A percentile compares a stretch with the other conserved stretches of the same genome.
Conservation (phyloP, 1,140 invertebrate genomes). For the Drosophila saltans region DNA sequence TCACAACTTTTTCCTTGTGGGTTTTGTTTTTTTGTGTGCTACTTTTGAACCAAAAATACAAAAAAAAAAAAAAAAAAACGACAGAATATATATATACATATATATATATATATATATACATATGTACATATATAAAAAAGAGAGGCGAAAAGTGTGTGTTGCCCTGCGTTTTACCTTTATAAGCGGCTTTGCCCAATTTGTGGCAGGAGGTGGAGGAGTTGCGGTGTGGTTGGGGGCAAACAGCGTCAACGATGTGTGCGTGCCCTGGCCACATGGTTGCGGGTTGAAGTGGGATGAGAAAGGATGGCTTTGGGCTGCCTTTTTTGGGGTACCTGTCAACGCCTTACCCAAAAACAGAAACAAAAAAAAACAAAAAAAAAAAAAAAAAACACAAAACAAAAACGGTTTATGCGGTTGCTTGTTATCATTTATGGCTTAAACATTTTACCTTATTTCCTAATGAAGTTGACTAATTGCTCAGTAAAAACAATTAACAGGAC, state of each 20-base stretch:
- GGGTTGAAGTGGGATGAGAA: conserved; percentile 22
- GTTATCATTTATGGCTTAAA: conserved; percentile 81
- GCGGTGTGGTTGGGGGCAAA: conserved; percentile 6
- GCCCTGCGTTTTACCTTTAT: conserved; percentile 77
- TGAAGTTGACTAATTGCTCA: conserved; percentile 50
- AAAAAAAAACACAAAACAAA: conserved; percentile 5
- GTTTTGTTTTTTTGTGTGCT: conserved; percentile 70
- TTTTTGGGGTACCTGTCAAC: conserved; percentile 34
- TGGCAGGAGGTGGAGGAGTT: conserved; percentile 26
- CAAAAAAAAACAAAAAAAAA: background rate
- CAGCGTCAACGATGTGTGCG: conserved; percentile 27
- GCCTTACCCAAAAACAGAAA: conserved; percentile 10
- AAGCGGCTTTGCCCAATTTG: conserved; percentile 78
- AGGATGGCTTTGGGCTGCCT: background rate
- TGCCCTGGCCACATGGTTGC: conserved; percentile 45
- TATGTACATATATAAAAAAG: background rate
- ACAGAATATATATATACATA: background rate
- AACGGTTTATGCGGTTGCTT: conserved; percentile 64
- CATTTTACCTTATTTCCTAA: conserved; percentile 58
- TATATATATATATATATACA: background rate
- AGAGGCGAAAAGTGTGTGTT: conserved; percentile 43
- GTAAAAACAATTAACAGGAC: conserved; percentile 41
- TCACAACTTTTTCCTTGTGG: conserved; percentile 46
- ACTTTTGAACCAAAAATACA: conserved; percentile 65
- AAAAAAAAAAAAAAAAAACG: background rate